These are phyloP conservation scores for Apostichopus japonicus DNA, from an alignment of 35 echinoderm and acorn worm species.

Conservation along the genomic window DNA sequence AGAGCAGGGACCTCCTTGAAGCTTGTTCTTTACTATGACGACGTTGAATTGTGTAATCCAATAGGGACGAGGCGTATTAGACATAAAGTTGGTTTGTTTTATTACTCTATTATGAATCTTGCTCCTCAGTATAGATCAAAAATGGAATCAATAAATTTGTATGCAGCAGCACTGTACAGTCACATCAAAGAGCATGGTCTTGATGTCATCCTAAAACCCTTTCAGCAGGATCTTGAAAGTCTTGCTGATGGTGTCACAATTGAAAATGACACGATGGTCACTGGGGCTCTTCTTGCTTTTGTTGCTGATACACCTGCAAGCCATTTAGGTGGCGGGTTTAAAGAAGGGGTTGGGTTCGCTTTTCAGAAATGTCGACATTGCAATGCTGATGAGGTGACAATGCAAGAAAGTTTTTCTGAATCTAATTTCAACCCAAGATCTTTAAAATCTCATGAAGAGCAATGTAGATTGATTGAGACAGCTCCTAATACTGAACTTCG, in stretches of 20 bases:
- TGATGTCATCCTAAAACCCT: neutral
- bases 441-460: too few relatives aligned
- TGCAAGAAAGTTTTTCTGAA: too few relatives aligned
- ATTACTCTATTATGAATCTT: neutral
- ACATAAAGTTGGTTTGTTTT: neutral
- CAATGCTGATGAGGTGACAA: neutral
- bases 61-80: neutral
- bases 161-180: neutral
- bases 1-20: too few relatives aligned
- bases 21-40: too few relatives aligned
- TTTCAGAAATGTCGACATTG: neutral
- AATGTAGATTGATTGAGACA: too few relatives aligned
- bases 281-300: neutral
- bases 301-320: constrained; percentile 4
- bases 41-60: too few relatives aligned
- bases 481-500: too few relatives aligned
- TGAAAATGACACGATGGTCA: neutral
- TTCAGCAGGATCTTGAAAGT: neutral
- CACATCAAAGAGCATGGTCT: neutral
- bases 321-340: constrained; percentile 2
- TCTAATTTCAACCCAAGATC: too few relatives aligned
- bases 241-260: constrained; percentile 9
- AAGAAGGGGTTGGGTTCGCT: neutral
- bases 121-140: neutral
- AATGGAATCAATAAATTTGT: neutral